A percentile compares a stretch with the other conserved stretches of the same genome.
Evolutionary conservation across 1,140 invertebrate species (phyloP).

Genomic region (Hylaeus anthracinus): DNA sequence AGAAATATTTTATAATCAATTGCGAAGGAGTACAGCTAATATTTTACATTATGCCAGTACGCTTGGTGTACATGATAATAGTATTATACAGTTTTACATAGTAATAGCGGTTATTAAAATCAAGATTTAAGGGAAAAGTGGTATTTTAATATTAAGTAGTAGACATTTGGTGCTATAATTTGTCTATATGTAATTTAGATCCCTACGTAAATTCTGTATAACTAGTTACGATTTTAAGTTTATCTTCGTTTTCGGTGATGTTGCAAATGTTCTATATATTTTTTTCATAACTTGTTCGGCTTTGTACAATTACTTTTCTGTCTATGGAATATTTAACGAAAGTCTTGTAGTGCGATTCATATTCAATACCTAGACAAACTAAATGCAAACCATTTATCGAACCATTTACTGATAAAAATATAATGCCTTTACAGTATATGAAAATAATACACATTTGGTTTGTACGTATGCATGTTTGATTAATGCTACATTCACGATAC

Average conservation of each 20-base stretch:
- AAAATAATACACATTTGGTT: slow-evolving; percentile 56
- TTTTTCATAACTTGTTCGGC: slow-evolving; percentile 8
- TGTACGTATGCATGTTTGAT: slow-evolving; percentile 51
- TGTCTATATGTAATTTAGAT: background rate
- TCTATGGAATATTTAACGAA: slow-evolving; percentile 29
- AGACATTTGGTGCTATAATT: background rate
- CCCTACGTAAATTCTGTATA: slow-evolving; percentile 9
- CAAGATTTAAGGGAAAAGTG: background rate
- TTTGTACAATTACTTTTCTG: slow-evolving; percentile 33
- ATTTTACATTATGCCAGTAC: slow-evolving; percentile 52
- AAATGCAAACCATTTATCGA: slow-evolving; percentile 24
- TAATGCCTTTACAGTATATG: slow-evolving; percentile 46
- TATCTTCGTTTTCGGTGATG: slow-evolving; percentile 10
- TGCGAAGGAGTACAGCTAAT: slow-evolving; percentile 35
- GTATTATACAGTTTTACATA: slow-evolving; percentile 43
- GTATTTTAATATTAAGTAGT: background rate
- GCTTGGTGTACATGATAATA: slow-evolving; percentile 7
- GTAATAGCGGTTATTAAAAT: background rate
- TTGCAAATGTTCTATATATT: slow-evolving; percentile 28
- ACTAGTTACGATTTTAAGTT: slow-evolving; percentile 1
- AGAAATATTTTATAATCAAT: slow-evolving; percentile 43
- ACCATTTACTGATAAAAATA: slow-evolving; percentile 37
- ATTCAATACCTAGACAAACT: slow-evolving; percentile 33
- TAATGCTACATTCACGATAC: slow-evolving; percentile 44
- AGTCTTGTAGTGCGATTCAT: slow-evolving; percentile 18